A percentile compares a stretch with the other conserved stretches of the same genome.
These are phyloP conservation scores for Theretra japonica DNA, from an alignment of 2,888 invertebrate genomes.

Conservation along the genomic window DNA sequence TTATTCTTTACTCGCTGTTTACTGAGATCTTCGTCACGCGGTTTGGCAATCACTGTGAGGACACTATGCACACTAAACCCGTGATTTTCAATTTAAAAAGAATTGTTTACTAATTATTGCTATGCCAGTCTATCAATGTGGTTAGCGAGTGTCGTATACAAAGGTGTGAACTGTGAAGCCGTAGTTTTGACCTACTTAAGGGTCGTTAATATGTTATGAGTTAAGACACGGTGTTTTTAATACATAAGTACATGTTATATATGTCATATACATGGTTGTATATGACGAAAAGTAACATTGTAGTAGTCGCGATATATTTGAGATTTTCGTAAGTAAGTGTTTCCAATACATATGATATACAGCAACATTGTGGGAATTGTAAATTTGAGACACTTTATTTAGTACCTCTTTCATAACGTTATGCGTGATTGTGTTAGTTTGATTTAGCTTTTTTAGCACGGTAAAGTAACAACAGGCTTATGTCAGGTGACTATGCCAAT, in stretches of 20 bases:
- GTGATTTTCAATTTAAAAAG: neutral
- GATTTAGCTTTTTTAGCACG: no score
- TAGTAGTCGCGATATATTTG: neutral
- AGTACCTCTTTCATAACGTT: no score
- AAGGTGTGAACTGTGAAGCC: neutral
- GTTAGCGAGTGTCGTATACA: no score
- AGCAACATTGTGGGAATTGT: no score
- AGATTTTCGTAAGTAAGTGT: no score
- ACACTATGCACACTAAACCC: neutral
- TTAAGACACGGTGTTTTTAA: neutral
- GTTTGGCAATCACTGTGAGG: neutral
- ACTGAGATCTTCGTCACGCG: neutral
- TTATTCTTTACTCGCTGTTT: neutral
- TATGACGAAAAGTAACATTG: neutral
- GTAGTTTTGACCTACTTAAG: constrained; percentile 1
- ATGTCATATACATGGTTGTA: neutral
- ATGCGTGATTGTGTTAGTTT: no score
- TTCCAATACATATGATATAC: no score
- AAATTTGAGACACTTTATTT: no score
- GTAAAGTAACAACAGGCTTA: no score
- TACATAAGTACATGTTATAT: neutral
- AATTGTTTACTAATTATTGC: no score
- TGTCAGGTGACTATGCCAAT: no score
- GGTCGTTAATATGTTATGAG: neutral
- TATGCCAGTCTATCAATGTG: no score